Conservation (phyloP, 2,113 vertebrate species). For the Prunella fulvescens region DNA sequence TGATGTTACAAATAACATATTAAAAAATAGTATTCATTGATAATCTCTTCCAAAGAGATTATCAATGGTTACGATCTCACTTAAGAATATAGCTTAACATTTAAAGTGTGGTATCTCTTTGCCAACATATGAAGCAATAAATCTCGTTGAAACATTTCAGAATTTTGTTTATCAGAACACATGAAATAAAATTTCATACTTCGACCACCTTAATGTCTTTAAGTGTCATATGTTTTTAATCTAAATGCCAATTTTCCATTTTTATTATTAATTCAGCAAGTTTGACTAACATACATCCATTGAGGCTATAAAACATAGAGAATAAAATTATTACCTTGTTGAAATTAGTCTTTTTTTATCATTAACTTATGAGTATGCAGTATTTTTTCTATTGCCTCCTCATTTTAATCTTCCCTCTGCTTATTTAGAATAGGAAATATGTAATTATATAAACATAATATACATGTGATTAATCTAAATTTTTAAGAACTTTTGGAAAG, state of each 20-base stretch:
- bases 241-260: background rate
- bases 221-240: background rate
- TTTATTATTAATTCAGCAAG: background rate
- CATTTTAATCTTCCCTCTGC: background rate
- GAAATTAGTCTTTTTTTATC: background rate
- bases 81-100: background rate
- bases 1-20: background rate
- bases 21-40: background rate
- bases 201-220: background rate
- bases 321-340: background rate
- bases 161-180: background rate
- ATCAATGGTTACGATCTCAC: background rate
- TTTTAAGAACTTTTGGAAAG: background rate
- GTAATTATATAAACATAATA: background rate
- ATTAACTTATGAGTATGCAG: background rate
- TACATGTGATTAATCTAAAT: background rate
- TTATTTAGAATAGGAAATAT: background rate
- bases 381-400: background rate
- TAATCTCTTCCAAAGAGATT: background rate
- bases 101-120: background rate
- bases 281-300: background rate
- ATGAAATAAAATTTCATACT: background rate
- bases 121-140: background rate
- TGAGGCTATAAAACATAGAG: background rate
- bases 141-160: background rate